These are phyloP conservation scores for Bimastos eiseni DNA, from an alignment of 2,888 invertebrate species.

Conservation along the genomic window DNA sequence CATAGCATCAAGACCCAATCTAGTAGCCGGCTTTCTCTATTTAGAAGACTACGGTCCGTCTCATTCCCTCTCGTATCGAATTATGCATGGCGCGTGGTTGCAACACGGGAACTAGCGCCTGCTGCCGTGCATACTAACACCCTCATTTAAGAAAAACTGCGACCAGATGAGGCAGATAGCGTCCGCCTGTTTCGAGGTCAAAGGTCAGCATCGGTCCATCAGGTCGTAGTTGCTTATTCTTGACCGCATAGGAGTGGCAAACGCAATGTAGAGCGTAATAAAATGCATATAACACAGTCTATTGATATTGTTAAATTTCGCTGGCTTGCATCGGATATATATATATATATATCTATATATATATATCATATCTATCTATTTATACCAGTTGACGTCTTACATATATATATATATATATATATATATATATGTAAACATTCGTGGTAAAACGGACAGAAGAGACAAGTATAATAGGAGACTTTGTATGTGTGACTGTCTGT, in stretches of 20 bases:
- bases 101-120: neutral
- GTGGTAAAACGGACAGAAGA: neutral
- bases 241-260: neutral
- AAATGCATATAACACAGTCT: neutral
- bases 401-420: too few species aligned
- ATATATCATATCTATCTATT: too few species aligned
- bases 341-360: too few species aligned
- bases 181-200: neutral
- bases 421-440: neutral
- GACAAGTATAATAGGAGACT: neutral
- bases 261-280: neutral
- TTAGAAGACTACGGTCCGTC: too few species aligned
- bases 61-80: neutral
- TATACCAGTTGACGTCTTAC: too few species aligned
- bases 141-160: constrained; percentile 4
- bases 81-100: neutral
- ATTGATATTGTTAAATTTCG: neutral
- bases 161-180: neutral
- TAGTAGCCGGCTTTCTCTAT: too few species aligned
- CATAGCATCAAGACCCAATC: too few species aligned
- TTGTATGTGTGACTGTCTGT: neutral
- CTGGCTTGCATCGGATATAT: too few species aligned
- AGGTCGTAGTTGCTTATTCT: neutral
- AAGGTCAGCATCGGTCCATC: neutral
- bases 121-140: constrained; percentile 6